phyloP scores from a whole-genome alignment of 2,113 vertebrate species.

The Rhynchomys soricoides region DNA sequence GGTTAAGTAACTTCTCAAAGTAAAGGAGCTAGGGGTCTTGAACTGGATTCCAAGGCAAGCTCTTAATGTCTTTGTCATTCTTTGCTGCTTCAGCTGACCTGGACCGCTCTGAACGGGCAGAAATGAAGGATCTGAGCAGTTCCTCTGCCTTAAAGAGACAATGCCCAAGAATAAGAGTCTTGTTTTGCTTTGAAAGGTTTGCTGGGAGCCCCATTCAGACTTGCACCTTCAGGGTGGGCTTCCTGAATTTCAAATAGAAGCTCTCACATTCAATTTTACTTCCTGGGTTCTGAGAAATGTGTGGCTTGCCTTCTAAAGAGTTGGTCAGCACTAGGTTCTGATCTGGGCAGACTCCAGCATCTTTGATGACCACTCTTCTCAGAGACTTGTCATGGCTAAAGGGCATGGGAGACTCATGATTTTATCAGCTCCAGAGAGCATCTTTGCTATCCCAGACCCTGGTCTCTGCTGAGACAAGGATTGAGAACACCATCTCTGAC shows the following conservation, averaged over 20 bases:
- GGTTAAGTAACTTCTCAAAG: neutral
- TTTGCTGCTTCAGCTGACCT: conserved; percentile 26
- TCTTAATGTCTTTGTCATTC: neutral
- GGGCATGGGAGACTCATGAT: no score
- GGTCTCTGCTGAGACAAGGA: neutral
- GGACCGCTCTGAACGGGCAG: neutral
- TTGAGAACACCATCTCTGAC: neutral
- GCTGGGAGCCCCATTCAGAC: neutral
- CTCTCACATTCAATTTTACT: neutral
- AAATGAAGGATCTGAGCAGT: conserved; percentile 20
- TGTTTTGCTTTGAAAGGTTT: neutral
- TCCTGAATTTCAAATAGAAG: neutral
- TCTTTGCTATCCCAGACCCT: neutral
- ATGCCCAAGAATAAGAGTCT: neutral
- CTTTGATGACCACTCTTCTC: neutral
- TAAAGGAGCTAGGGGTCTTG: neutral
- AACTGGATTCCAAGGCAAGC: neutral
- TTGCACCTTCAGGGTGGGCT: neutral
- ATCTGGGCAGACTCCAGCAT: neutral
- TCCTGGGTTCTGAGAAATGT: conserved; percentile 36
- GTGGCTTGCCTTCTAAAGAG: neutral
- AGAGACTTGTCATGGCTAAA: neutral
- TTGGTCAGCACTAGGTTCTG: neutral
- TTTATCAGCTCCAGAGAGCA: neutral
- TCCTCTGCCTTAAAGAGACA: conserved; percentile 45